Conservation (phyloP, 2,888 invertebrate genomes). For the Pimpla rufipes region DNA sequence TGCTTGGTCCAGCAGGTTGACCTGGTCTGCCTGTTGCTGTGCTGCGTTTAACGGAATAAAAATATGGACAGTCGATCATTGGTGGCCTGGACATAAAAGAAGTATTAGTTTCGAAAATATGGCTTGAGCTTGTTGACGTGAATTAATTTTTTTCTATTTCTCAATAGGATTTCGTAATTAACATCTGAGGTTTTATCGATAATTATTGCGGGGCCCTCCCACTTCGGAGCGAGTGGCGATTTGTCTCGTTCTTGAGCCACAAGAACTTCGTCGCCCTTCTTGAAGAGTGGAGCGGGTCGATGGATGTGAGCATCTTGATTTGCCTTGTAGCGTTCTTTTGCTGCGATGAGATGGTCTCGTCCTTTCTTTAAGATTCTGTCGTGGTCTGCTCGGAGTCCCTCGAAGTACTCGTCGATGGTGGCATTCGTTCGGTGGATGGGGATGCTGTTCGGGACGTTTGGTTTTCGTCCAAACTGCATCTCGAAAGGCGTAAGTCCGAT, state of each 20-base stretch:
- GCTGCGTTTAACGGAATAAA: no score
- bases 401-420: constrained; percentile 26
- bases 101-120: neutral
- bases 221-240: constrained; percentile 8
- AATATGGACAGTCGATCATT: no score
- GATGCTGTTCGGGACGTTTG: constrained; percentile 10
- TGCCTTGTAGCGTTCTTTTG: constrained; percentile 10
- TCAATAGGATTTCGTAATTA: constrained; percentile 9
- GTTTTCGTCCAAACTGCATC: constrained; percentile 33
- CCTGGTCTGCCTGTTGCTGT: no score
- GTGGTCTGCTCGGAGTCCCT: constrained; percentile 22
- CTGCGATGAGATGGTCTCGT: neutral
- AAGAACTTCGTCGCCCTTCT: constrained; percentile 26
- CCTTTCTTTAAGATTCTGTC: constrained; percentile 1
- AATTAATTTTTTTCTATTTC: constrained; percentile 25
- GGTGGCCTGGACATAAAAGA: neutral
- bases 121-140: neutral
- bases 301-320: constrained; percentile 10
- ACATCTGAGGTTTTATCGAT: constrained; percentile 8
- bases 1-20: no score
- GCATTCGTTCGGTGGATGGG: constrained; percentile 7
- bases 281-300: neutral
- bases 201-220: constrained; percentile 17
- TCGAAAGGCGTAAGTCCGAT: constrained; percentile 8
- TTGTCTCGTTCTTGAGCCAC: constrained; percentile 22